Base-by-base conservation (phyloP, 2,888 invertebrate genomes). In the Lycocerus yunnanus region DNA sequence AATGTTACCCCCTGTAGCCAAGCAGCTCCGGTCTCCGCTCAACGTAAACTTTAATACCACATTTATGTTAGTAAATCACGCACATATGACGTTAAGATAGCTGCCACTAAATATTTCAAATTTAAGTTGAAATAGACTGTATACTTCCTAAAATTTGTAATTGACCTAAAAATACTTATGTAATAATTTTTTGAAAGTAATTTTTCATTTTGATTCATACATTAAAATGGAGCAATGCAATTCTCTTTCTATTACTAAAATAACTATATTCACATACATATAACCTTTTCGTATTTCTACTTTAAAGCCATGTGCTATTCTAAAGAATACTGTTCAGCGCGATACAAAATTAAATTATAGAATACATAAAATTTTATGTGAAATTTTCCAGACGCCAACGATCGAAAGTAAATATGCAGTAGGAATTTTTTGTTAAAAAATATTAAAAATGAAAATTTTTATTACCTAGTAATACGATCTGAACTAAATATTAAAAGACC, bases 281-380 rank as follows among this genome's bases (percentile, higher is more conserved):
- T 66, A 66, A 24, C 58, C 58, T 27, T 58, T 20, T 65, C 69
- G 27, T 70, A 75, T 75, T 70, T 72, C 69, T 75, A 75, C 15
- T 18, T 24, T 11, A 58, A 60, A 72, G 75, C 75, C 75, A 75
- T 72, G 72, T 75, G 75, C 72, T 69, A 69, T 68, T 24, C 68
- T 58, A 58, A 67, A 72, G 58, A 72, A 75, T 75, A 71, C 66
- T 72, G 66, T 72, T 67, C 66, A 71, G 43, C 61, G 72, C 78
- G 78, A 75, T 78, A 77, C 76, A 72, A 68, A 79, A 79, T 80
- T 79, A 79, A 78, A 78, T 79, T 80, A 80, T 75, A 72, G 77
- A 73, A 76, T 77, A 70, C 78, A 80, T 80, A 80, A 80, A 80
- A 80, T 80, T 80, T 80, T 80, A 80, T 75, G 79, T 76, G 79